Percentiles rank a stretch among this genome's conserved stretches.
These are phyloP conservation scores for Mesaphorura yosii DNA, from an alignment of 1,140 invertebrate genomes.

Conservation along the genomic window DNA sequence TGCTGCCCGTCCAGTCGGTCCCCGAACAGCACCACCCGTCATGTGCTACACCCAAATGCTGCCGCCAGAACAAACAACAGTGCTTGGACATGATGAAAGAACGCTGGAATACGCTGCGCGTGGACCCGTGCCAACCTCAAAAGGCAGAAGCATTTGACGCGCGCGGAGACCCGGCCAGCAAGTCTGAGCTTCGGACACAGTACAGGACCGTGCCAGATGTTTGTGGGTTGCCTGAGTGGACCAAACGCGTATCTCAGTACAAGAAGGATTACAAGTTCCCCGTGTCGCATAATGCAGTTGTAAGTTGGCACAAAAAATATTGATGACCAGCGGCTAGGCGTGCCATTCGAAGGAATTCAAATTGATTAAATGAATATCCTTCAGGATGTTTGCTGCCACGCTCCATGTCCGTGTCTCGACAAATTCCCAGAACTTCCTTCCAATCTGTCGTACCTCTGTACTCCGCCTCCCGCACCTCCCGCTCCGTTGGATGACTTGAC, in stretches of 20 bases:
- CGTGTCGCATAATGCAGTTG: constrained; percentile 12
- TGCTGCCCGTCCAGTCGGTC: too few relatives aligned
- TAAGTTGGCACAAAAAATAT: not conserved
- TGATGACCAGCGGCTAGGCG: not conserved
- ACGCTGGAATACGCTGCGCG: not conserved
- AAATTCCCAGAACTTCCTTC: constrained; percentile 2
- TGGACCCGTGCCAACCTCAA: not conserved
- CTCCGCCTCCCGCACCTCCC: not conserved
- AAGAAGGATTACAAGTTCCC: constrained; percentile 15
- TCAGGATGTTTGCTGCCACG: constrained; percentile 20
- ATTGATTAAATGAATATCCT: too few relatives aligned
- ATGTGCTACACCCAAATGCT: not conserved
- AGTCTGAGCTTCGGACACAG: not conserved
- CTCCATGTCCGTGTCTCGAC: constrained; percentile 12
- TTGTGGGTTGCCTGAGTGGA: constrained; percentile 3
- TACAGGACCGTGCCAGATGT: constrained; percentile 5
- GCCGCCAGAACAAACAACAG: not conserved
- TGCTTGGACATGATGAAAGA: not conserved
- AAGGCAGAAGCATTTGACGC: not conserved
- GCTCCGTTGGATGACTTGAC: constrained; percentile 13
- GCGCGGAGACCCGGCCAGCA: not conserved
- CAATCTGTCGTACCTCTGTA: constrained; percentile 6
- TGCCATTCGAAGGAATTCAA: too few relatives aligned
- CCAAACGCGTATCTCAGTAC: constrained; percentile 5
- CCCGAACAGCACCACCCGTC: not conserved